Evolutionary conservation across 1,140 invertebrate species (phyloP).

Genomic region (Ridgeia piscesae): DNA sequence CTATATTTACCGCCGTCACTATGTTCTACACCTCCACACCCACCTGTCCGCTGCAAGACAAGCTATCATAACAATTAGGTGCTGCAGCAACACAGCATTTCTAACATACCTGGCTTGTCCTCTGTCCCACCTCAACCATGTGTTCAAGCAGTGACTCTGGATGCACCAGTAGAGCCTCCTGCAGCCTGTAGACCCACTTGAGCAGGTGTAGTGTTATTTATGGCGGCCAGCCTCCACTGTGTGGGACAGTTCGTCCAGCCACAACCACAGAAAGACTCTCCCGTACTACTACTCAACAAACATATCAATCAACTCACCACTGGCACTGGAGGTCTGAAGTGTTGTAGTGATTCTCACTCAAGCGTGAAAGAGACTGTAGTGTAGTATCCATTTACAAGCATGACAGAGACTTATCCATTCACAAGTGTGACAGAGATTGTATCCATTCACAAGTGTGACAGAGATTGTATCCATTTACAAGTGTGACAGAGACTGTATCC

Average conservation of each 20-base stretch:
- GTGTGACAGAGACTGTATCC: too few relatives aligned
- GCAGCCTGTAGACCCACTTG: not conserved
- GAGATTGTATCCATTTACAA: too few relatives aligned
- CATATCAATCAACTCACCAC: not conserved
- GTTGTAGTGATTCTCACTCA: not conserved
- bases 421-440: too few relatives aligned
- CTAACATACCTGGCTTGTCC: not conserved
- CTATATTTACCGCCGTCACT: not conserved
- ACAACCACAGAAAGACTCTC: not conserved
- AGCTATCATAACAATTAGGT: not conserved
- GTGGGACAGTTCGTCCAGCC: not conserved
- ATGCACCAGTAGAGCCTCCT: not conserved
- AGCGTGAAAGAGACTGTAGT: not conserved
- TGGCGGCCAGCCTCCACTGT: not conserved
- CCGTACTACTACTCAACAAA: not conserved
- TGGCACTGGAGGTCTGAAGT: not conserved
- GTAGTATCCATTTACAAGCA: too few relatives aligned
- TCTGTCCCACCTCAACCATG: not conserved
- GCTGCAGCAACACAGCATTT: not conserved
- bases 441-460: too few relatives aligned
- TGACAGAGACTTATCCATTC: too few relatives aligned
- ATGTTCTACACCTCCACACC: not conserved
- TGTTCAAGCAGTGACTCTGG: not conserved
- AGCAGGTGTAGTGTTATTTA: slow-evolving; percentile 5
- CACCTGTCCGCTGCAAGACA: not conserved